phyloP scores from a whole-genome alignment of 1,140 invertebrate genomes.

The Chrysomallon squamiferum region DNA sequence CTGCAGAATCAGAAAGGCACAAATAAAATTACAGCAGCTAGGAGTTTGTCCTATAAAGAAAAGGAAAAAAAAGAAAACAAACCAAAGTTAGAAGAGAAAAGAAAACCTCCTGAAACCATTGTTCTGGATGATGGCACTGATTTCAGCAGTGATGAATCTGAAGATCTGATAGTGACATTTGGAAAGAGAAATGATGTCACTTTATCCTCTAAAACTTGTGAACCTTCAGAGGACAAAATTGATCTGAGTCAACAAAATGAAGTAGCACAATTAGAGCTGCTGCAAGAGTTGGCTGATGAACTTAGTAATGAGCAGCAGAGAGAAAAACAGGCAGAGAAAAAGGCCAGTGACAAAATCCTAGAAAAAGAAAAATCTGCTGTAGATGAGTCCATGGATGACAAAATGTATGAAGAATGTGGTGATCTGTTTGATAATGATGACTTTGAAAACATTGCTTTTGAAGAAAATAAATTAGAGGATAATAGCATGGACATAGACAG shows the following conservation, averaged over 20 bases:
- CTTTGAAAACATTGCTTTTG: not conserved
- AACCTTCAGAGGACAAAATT: not conserved
- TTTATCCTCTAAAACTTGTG: not conserved
- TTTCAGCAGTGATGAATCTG: not conserved
- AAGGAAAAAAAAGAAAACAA: conserved; percentile 9
- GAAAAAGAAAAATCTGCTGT: conserved; percentile 18
- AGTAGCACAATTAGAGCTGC: conserved; percentile 41
- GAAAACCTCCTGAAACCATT: too few species aligned
- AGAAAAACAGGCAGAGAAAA: conserved; percentile 37
- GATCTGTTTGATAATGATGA: not conserved
- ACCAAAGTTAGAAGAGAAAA: too few species aligned
- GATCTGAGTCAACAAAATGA: conserved; percentile 33
- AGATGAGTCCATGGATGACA: conserved; percentile 42
- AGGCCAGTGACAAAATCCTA: not conserved
- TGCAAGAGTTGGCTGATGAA: conserved; percentile 59
- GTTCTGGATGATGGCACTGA: not conserved
- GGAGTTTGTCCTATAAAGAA: not conserved
- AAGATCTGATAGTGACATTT: not conserved
- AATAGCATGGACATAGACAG: not conserved
- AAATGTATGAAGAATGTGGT: not conserved
- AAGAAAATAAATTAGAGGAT: not conserved
- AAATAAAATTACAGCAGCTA: conserved; percentile 4
- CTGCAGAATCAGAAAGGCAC: not conserved
- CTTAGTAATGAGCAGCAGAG: conserved; percentile 39
- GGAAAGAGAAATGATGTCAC: not conserved